Percentiles rank a stretch among this genome's conserved stretches.
Evolutionary conservation across 1,140 invertebrate genomes (phyloP).

Genomic region (Sycobia sp.): DNA sequence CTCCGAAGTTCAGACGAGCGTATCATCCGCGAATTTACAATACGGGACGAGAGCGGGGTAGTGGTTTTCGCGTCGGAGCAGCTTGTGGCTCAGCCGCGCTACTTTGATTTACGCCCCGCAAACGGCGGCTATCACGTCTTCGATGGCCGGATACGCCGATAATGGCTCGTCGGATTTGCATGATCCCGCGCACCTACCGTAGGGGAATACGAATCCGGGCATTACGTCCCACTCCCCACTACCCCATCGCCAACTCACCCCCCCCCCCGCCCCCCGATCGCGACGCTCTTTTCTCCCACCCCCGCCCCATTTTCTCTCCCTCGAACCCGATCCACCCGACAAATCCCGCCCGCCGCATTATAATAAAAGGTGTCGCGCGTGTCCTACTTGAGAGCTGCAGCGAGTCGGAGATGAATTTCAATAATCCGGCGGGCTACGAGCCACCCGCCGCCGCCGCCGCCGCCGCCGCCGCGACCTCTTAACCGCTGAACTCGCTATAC

Average conservation of each 20-base stretch:
- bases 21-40: constrained; percentile 15
- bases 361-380: too few species aligned
- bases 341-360: too few species aligned
- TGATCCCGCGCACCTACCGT: constrained; percentile 38
- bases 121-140: constrained; percentile 22
- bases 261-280: neutral
- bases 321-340: too few species aligned
- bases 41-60: too few species aligned
- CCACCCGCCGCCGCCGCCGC: too few species aligned
- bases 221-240: too few species aligned
- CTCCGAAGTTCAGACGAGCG: constrained; percentile 1
- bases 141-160: constrained; percentile 49
- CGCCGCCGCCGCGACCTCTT: too few species aligned
- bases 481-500: too few species aligned
- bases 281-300: neutral
- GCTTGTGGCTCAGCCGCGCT: constrained; percentile 26
- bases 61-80: too few species aligned
- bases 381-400: too few species aligned
- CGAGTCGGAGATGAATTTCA: constrained; percentile 6
- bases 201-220: constrained; percentile 6
- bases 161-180: constrained; percentile 47
- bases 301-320: neutral
- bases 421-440: neutral
- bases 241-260: too few species aligned
- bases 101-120: constrained; percentile 44